Evolutionary conservation across 2,888 invertebrate genomes (phyloP).

Genomic region (Andrena flavipes): DNA sequence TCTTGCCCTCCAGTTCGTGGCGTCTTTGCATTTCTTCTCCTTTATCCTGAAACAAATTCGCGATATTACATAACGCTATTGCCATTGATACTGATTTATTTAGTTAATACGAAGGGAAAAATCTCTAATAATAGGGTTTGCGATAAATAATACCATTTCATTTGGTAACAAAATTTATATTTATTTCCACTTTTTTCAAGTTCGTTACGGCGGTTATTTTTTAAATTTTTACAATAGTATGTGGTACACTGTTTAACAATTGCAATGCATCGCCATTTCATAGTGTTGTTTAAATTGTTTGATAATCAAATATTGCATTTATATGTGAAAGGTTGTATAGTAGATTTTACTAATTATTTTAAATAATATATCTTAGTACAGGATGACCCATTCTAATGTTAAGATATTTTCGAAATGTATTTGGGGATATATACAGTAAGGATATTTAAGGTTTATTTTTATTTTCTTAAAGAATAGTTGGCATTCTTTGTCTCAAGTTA

Average conservation of each 20-base stretch:
- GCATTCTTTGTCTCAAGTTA: too few relatives aligned
- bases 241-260: neutral
- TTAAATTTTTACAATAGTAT: neutral
- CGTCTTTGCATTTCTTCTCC: slow-evolving; percentile 70
- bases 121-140: neutral
- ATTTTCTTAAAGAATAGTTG: too few relatives aligned
- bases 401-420: too few relatives aligned
- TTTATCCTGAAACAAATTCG: slow-evolving; percentile 75
- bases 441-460: too few relatives aligned
- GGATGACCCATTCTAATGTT: too few relatives aligned
- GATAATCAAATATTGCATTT: neutral
- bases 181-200: neutral
- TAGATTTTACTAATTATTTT: neutral
- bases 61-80: neutral
- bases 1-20: slow-evolving; percentile 73
- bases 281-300: neutral
- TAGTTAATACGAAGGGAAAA: neutral
- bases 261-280: neutral
- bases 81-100: neutral
- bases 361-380: neutral
- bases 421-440: too few relatives aligned
- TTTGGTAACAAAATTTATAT: slow-evolving; percentile 9
- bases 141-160: neutral
- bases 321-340: neutral
- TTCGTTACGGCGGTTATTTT: neutral